These are phyloP conservation scores for Osmerus eperlanus DNA, from an alignment of 2,113 vertebrate genomes.

Conservation along the genomic window DNA sequence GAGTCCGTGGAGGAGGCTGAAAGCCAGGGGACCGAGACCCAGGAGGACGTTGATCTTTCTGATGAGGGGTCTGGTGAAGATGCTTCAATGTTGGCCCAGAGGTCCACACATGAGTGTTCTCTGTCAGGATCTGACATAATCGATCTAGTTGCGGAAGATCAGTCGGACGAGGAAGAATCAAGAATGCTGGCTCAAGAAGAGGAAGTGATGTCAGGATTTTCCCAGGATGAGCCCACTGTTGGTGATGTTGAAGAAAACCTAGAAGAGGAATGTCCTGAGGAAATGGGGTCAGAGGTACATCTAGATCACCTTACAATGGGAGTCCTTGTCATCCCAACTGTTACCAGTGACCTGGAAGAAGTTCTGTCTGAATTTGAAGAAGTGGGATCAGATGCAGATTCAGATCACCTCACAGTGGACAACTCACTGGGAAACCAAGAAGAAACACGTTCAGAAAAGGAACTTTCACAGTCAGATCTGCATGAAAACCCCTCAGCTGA, in stretches of 20 bases:
- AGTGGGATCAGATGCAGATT: not conserved
- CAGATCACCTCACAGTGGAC: conserved; percentile 1
- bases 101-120: conserved; percentile 1
- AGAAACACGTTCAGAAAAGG: no score
- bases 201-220: not conserved
- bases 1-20: not conserved
- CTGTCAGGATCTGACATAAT: conserved; percentile 6
- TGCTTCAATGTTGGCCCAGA: not conserved
- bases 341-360: conserved; percentile 1
- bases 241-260: not conserved
- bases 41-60: not conserved
- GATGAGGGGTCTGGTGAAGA: not conserved
- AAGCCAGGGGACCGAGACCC: not conserved
- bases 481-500: not conserved
- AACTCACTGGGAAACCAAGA: not conserved
- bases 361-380: not conserved
- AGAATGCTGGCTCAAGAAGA: conserved; percentile 2
- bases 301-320: no score
- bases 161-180: not conserved
- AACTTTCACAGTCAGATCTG: no score
- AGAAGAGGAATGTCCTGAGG: not conserved
- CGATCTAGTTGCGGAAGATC: not conserved
- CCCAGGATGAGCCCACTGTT: not conserved
- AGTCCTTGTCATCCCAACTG: not conserved
- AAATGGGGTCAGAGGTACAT: not conserved